A percentile compares a stretch with the other conserved stretches of the same genome.
Evolutionary conservation across 2,113 vertebrate genomes (phyloP).

Genomic region (Caranx melampygus): DNA sequence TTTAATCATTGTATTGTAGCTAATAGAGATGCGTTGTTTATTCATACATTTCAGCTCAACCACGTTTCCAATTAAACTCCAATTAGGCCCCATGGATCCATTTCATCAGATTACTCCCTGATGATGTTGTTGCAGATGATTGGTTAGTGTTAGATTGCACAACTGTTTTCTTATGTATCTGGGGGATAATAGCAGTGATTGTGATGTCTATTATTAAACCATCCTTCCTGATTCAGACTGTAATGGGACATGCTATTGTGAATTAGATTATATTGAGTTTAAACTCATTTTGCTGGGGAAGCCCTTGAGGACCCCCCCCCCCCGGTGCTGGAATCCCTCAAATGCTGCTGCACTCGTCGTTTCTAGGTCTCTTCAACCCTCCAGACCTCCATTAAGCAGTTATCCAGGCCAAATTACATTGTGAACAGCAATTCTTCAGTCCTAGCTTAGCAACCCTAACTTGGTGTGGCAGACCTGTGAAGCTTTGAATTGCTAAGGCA

Average conservation of each 20-base stretch:
- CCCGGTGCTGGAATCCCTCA: conserved; percentile 12
- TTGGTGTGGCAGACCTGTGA: not conserved
- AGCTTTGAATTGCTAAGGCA: not conserved
- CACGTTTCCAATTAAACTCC: not conserved
- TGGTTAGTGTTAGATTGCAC: conserved; percentile 10
- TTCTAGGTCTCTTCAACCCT: not conserved
- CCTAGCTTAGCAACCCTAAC: not conserved
- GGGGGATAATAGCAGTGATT: conserved; percentile 12
- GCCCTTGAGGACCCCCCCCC: not conserved
- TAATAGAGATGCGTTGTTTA: not conserved
- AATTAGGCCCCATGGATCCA: not conserved
- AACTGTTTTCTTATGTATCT: conserved; percentile 17
- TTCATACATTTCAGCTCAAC: not conserved
- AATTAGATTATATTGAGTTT: conserved; percentile 51
- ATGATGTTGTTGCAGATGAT: conserved; percentile 8
- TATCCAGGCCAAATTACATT: conserved; percentile 1
- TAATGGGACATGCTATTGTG: conserved; percentile 23
- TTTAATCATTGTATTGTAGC: not conserved
- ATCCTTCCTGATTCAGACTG: conserved; percentile 8
- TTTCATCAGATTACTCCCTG: conserved; percentile 32
- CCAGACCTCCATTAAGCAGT: conserved; percentile 9
- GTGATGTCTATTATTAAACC: conserved; percentile 25
- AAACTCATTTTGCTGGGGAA: conserved; percentile 12
- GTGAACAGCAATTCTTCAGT: not conserved
- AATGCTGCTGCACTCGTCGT: conserved; percentile 1